These are phyloP conservation scores for Melanerpes formicivorus DNA, from an alignment of 2,113 vertebrate species.

Conservation along the genomic window DNA sequence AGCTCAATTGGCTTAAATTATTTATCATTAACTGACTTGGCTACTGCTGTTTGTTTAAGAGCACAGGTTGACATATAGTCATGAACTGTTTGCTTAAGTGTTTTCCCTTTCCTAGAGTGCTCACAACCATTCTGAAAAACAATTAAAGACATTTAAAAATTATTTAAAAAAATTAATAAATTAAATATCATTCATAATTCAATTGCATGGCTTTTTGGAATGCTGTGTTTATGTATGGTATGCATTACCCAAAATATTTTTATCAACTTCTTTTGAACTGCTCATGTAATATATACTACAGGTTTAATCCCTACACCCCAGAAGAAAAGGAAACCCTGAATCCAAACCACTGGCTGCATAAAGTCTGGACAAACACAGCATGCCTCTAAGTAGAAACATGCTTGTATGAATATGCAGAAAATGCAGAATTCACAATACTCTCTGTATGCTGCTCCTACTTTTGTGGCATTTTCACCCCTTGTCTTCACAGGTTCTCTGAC, in stretches of 20 bases:
- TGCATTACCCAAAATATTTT: slow-evolving; percentile 1
- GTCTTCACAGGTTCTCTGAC: neutral
- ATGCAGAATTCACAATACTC: neutral
- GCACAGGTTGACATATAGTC: slow-evolving; percentile 11
- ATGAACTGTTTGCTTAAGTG: neutral
- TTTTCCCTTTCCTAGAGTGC: neutral
- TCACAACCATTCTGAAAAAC: neutral
- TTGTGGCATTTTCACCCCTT: neutral
- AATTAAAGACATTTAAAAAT: slow-evolving; percentile 14
- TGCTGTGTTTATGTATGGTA: neutral
- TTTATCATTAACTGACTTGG: slow-evolving; percentile 48
- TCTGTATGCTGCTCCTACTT: neutral
- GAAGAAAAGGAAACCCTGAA: neutral
- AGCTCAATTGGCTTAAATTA: slow-evolving; percentile 15
- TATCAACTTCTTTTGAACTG: neutral
- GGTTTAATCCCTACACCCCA: neutral
- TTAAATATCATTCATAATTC: slow-evolving; percentile 44
- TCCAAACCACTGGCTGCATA: neutral
- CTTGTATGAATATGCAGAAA: neutral
- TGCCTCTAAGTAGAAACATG: neutral
- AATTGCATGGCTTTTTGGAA: slow-evolving; percentile 57
- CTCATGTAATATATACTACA: neutral
- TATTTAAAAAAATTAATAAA: neutral
- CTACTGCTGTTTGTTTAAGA: slow-evolving; percentile 47
- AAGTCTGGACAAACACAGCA: neutral